Evolutionary conservation across 2,113 vertebrate species (phyloP), one percentile per base, ranked within the genome.

Genomic region (Hyperopisus bebe): DNA sequence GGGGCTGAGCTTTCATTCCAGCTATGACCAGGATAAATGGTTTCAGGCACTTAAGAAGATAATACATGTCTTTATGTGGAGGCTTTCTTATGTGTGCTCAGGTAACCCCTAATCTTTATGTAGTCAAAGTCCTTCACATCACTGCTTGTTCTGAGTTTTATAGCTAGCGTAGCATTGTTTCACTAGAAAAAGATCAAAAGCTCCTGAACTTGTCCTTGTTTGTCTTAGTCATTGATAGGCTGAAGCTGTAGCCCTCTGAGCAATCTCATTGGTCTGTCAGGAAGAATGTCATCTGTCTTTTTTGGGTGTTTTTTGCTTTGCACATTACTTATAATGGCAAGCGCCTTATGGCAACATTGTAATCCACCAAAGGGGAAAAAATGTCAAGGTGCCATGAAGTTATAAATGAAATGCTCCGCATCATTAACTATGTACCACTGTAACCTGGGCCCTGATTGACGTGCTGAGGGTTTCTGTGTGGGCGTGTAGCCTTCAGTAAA

Each of bases 131-230:
- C 53, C 86, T n/a, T 84, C 17, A 47, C 39, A 42, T 53, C 70
- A 8, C 8, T 53, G 89, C 89, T 55, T 88, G 91, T 88, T 85
- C 55, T 91, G 88, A 92, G 90, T 15, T 92, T 53, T 88, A 50
- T 48, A 0, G 27, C 48, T 86, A 66, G 90, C 17, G 47, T 82
- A 88, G 70, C 90, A 90, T 92, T 94, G 93, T 94, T 90, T 91
- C 35, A 47, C 87, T 80, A 86, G 84, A 58, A 4, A 91, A 53
- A 31, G 19, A 35, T 47, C 15, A 11, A 46, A 39, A 84, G 51
- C 88, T 48, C 13, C 89, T 62, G 87, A 80, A 70, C 88, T 46
- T 90, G 92, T 92, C 91, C 93, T 94, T 93, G 91, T 88, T 88
- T 42, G 86, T 47, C n/a, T 42, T 39, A 2, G 74, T 9, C n/a